Base-by-base conservation (phyloP, 2,113 vertebrate genomes). In the Scomber scombrus region DNA sequence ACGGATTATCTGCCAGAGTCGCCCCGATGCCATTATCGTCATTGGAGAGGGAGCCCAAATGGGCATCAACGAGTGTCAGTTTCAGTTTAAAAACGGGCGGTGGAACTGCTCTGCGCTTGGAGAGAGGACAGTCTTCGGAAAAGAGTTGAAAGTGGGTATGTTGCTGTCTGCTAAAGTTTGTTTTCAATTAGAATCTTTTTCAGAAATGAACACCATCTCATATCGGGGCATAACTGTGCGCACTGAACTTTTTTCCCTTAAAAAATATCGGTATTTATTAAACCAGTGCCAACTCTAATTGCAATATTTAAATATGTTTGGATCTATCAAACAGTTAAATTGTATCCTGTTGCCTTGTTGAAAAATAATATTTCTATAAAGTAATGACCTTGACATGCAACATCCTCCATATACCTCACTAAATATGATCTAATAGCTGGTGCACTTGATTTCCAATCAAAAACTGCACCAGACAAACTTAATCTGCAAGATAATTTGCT, bases 121-220 rank as follows among this genome's bases (percentile, higher is more conserved):
- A 55, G 97, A 99, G 91, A 96, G 97, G 89, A 99, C 98, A 0
- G 97, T 98, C 95, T 99, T 99, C 91, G 98, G 98, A 84, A 98
- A 98, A 96, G 98, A 99, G 96, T 96, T 99, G 94, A 98, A 97
- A 99, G 97, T 99, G 96, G 98, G 98, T 99, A 98, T 68, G 98
- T 99, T 94, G 91, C 93, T 86, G 81, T 93, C 90, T 92, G 89
- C 89, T 92, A 80, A 90, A 81, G 80, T 91, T 91, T 84, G 84
- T 75, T 89, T 77, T 74, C 61, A 80, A 47, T 57, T 51, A 63
- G n/a, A 78, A 62, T 68, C 15, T 49, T 43, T 45, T 10, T n/a
- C 60, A 79, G n/a, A 56, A 26, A 23, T 43, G 21, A 80, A 51
- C 34, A 62, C 46, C n/a, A 2, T 15, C 10, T 55, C 6, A 3